Base-by-base conservation (phyloP, 2,113 vertebrate genomes). In the Apteryx owenii region DNA sequence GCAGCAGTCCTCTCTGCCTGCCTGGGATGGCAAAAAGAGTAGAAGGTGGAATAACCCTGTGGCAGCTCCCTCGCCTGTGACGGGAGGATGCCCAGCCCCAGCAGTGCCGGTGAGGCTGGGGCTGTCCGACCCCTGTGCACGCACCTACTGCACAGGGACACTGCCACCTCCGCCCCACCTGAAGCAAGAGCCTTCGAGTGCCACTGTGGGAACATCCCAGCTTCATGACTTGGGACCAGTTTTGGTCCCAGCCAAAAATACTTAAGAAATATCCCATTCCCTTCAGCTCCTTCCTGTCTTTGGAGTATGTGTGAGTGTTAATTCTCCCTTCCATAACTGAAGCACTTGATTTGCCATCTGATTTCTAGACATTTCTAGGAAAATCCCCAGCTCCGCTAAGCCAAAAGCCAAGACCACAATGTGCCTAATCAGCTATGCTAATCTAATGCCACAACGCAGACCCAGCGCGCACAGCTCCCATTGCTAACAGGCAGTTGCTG, bases 341-440 rank as follows among this genome's bases (percentile, higher is more conserved):
- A 82, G 36, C 65, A 48, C 48, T 79, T 2, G 0, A 14, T 19
- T 50, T 85, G 20, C 82, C 71, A 19, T 85, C 83, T 28, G 65
- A 90, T 92, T 97, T 92, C 81, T 77, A 93, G 81, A 69, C 29
- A 76, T 85, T 95, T 95, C 86, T 31, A 80, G 84, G 90, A 79
- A 95, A 94, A 81, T 2, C 21, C 15, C 0, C 61, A 81, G 80
- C 88, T 94, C 85, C 73, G 61, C 79, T 23, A 62, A 94, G 79
- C 91, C 80, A 66, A 66, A 71, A 78, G 88, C 26, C 1, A 0
- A 66, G 78, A 23, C 83, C 78, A 51, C 7, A 7, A 65, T 5
- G 2, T 82, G 91, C 71, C 86, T 84, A 46, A 96, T 94, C 94
- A 94, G 81, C 84, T 62, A 62, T 81, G 93, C 84, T 94, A 93